Evolutionary conservation across 2,113 vertebrate species (phyloP).

Genomic region (Catagonus wagneri): DNA sequence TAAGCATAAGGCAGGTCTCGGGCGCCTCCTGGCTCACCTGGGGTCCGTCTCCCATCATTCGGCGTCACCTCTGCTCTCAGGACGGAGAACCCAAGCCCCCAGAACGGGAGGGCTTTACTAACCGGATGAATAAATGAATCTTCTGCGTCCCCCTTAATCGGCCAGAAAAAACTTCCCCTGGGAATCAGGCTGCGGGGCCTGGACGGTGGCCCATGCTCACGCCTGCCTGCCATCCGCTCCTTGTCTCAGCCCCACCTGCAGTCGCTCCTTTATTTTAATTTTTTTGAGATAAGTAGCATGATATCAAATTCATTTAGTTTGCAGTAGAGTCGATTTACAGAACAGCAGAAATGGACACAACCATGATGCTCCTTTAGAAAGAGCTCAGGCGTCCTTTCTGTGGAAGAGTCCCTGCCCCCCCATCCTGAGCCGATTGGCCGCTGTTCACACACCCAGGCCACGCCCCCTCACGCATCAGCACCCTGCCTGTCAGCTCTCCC

Average conservation of each 20-base stretch:
- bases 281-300: too few relatives aligned
- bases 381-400: background rate
- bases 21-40: background rate
- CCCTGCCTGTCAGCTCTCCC: background rate
- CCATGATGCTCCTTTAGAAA: too few relatives aligned
- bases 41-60: background rate
- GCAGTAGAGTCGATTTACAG: too few relatives aligned
- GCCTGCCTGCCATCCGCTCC: background rate
- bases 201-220: rapidly evolving
- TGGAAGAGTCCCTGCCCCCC: rapidly evolving
- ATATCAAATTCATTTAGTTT: too few relatives aligned
- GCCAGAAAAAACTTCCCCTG: rapidly evolving
- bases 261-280: too few relatives aligned
- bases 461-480: rapidly evolving
- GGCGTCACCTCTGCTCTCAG: background rate
- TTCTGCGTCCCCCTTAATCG: background rate
- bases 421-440: background rate
- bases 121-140: background rate
- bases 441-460: rapidly evolving
- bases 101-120: background rate
- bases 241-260: background rate
- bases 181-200: too few relatives aligned
- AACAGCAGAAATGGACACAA: too few relatives aligned
- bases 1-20: too few relatives aligned
- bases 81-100: too few relatives aligned